Evolutionary conservation across 2,888 invertebrate genomes (phyloP).

Genomic region (Cryptocephalus primarius): DNA sequence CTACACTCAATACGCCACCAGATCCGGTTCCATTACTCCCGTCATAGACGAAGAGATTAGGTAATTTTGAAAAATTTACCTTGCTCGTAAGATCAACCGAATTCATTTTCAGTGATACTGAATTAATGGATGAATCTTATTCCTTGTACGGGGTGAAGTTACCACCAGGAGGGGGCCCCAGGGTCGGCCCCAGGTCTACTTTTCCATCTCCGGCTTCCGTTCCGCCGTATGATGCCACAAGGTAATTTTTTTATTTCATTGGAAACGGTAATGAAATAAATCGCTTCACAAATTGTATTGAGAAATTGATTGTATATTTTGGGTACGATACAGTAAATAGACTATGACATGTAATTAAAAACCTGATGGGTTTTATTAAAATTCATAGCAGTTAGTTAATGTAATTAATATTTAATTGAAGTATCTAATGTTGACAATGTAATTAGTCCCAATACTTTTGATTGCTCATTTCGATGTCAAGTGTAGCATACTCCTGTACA

Average conservation of each 20-base stretch:
- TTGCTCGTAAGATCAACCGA: background rate
- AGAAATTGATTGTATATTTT: too few species aligned
- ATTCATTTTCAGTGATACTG: slow-evolving; percentile 45
- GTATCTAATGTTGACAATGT: too few species aligned
- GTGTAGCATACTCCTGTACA: too few species aligned
- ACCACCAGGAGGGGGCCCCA: slow-evolving; percentile 41
- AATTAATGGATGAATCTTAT: slow-evolving; percentile 59
- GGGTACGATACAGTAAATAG: too few species aligned
- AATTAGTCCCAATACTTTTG: too few species aligned
- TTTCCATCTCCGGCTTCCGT: slow-evolving; percentile 40
- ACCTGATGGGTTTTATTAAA: too few species aligned
- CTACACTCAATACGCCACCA: slow-evolving; percentile 65
- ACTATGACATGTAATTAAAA: too few species aligned
- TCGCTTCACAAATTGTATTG: too few species aligned
- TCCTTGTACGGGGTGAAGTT: slow-evolving; percentile 58
- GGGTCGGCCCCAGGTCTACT: slow-evolving; percentile 34
- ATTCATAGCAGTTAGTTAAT: too few species aligned
- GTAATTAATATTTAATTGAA: too few species aligned
- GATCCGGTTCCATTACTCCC: slow-evolving; percentile 71
- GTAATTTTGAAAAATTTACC: slow-evolving; percentile 32
- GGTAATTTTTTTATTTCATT: slow-evolving; percentile 31
- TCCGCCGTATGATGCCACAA: slow-evolving; percentile 47
- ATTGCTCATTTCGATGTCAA: too few species aligned
- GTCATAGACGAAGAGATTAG: slow-evolving; percentile 86
- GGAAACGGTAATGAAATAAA: too few species aligned